These are phyloP conservation scores for Delphinus delphis DNA, from an alignment of 2,113 vertebrate genomes.

Conservation along the genomic window DNA sequence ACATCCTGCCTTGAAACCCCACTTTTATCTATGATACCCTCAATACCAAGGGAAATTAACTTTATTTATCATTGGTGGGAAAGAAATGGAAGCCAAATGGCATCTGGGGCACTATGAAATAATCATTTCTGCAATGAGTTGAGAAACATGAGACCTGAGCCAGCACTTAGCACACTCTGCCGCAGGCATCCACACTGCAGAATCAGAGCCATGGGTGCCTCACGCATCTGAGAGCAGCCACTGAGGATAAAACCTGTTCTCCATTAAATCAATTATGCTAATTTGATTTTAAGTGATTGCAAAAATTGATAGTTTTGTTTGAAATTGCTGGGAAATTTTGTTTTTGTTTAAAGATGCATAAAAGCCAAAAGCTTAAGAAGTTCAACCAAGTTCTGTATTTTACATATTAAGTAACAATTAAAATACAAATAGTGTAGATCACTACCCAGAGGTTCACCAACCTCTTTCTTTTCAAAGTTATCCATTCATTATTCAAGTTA, in stretches of 20 bases:
- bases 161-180: rapidly evolving
- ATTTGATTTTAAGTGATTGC: neutral
- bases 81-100: neutral
- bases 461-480: neutral
- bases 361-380: neutral
- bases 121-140: no score
- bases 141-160: rapidly evolving
- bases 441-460: neutral
- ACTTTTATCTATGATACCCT: neutral
- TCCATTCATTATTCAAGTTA: neutral
- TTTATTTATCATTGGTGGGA: neutral
- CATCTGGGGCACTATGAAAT: neutral
- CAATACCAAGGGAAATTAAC: neutral
- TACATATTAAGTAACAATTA: neutral
- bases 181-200: rapidly evolving
- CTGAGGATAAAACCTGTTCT: neutral
- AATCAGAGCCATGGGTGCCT: rapidly evolving
- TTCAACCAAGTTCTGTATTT: neutral
- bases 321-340: neutral
- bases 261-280: neutral
- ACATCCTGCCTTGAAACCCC: neutral
- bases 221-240: rapidly evolving
- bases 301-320: neutral
- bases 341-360: neutral
- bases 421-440: neutral